Conservation (phyloP, 1,140 invertebrate genomes). For the Lasioglossum baleicum region DNA sequence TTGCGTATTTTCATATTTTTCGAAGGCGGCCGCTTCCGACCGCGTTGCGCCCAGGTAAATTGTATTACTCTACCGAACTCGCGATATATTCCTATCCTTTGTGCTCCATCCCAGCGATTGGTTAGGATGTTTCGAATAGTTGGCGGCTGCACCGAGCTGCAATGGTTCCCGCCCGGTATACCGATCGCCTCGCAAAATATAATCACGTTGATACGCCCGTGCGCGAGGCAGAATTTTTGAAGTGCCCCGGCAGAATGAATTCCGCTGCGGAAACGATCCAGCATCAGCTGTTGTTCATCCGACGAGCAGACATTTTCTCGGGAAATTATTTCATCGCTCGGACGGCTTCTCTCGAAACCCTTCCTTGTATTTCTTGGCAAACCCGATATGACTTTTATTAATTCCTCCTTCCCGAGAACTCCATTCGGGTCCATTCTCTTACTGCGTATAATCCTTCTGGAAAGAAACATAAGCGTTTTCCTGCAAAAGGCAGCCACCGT, state of each 20-base stretch:
- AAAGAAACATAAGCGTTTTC: too few species aligned
- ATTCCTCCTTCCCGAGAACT: not conserved
- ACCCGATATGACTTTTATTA: not conserved
- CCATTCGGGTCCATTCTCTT: too few species aligned
- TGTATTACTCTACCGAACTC: slow-evolving; percentile 25
- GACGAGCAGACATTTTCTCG: not conserved
- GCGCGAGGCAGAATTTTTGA: not conserved
- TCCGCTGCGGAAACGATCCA: not conserved
- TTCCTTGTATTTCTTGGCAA: not conserved
- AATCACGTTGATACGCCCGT: not conserved
- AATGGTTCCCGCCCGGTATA: not conserved
- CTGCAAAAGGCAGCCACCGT: too few species aligned
- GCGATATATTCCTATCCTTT: not conserved
- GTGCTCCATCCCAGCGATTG: slow-evolving; percentile 18
- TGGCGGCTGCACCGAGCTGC: slow-evolving; percentile 15
- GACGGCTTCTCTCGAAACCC: not conserved
- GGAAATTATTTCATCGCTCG: not conserved
- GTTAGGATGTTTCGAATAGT: slow-evolving; percentile 21
- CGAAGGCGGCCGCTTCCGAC: slow-evolving; percentile 19
- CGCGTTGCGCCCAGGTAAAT: slow-evolving; percentile 41
- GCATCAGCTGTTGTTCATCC: not conserved
- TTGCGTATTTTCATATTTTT: not conserved
- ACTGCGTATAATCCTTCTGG: not conserved
- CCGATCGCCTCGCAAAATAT: slow-evolving; percentile 11
- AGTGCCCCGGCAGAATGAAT: not conserved